phyloP scores from a whole-genome alignment of 2,113 vertebrate species.

The Sorex fumeus region DNA sequence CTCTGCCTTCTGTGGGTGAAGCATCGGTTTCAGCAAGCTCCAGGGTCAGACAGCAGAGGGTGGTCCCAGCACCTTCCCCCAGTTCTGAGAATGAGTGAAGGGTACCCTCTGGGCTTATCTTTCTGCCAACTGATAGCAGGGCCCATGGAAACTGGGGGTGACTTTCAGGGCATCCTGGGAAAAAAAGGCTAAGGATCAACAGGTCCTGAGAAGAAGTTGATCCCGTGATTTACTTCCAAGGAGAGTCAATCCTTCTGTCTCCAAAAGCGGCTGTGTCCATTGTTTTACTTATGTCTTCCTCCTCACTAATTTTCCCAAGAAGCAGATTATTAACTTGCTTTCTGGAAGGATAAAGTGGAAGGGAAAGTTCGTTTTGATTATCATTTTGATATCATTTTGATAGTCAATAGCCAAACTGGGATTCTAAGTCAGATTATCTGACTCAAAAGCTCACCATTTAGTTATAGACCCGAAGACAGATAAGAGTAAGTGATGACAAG shows the following conservation, averaged over 20 bases:
- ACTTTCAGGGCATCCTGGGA: neutral
- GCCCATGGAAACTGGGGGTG: too few relatives aligned
- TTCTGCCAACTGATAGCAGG: neutral
- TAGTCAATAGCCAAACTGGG: neutral
- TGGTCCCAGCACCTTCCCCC: neutral
- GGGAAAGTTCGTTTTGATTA: neutral
- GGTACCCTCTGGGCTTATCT: neutral
- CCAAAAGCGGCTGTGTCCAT: neutral
- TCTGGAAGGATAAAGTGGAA: neutral
- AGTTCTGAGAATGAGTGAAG: neutral
- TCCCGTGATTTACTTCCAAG: neutral
- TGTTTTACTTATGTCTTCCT: neutral
- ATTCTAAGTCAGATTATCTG: neutral
- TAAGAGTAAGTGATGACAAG: neutral
- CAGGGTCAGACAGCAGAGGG: too few relatives aligned
- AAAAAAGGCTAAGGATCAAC: neutral
- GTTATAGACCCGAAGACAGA: neutral
- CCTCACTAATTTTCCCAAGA: neutral
- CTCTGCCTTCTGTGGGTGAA: neutral
- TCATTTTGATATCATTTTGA: neutral
- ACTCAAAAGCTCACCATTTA: neutral
- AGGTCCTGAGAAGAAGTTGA: neutral
- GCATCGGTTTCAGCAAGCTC: neutral
- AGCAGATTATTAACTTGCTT: neutral
- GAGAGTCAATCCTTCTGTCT: neutral